Percentiles rank a stretch among this genome's conserved stretches.
phyloP scores from a whole-genome alignment of 2,888 invertebrate species.

The Sialis lutaria region DNA sequence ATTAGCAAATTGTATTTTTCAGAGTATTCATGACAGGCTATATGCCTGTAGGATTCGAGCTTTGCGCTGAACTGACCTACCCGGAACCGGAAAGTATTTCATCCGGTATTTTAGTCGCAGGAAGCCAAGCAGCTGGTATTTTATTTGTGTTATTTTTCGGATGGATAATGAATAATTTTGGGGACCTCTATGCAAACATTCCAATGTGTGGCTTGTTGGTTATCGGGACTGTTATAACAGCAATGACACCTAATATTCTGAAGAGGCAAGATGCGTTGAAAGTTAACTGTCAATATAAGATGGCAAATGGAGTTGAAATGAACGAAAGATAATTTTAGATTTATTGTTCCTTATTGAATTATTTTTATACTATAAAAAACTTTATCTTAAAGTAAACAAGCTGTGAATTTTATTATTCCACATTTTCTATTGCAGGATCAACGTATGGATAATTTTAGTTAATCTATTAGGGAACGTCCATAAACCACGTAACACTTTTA shows the following conservation, averaged over 20 bases:
- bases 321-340: no score
- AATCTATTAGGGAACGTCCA: no score
- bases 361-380: no score
- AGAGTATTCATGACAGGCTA: constrained; percentile 17
- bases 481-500: no score
- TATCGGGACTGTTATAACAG: constrained; percentile 8
- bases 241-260: constrained; percentile 9
- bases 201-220: constrained; percentile 7
- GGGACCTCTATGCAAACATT: constrained; percentile 9
- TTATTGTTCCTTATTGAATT: no score
- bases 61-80: constrained; percentile 17
- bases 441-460: no score
- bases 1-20: neutral
- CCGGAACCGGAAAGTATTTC: constrained; percentile 18
- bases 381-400: no score
- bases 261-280: constrained; percentile 10
- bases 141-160: constrained; percentile 10
- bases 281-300: neutral
- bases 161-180: constrained; percentile 6
- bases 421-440: no score
- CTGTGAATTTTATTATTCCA: no score
- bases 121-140: constrained; percentile 15
- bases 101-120: constrained; percentile 15
- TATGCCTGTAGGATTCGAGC: constrained; percentile 16
- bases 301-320: neutral